Base-by-base conservation (phyloP, 2,797 vertebrate species). In the Parauchenoglanis punctatus region DNA sequence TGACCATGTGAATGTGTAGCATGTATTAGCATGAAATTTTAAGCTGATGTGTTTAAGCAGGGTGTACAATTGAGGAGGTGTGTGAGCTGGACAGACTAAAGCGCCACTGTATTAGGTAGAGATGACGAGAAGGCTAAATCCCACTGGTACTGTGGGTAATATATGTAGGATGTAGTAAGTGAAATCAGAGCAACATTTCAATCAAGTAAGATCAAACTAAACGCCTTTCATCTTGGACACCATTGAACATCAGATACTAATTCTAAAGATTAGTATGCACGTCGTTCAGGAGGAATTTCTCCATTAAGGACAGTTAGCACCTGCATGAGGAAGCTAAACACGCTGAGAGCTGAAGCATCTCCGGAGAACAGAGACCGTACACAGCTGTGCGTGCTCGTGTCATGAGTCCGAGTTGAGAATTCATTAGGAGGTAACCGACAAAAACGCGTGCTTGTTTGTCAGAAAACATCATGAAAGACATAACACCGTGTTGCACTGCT, bases 381-480 rank as follows among this genome's bases (percentile, higher is more conserved):
- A 91, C 88, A 80, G 86, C 88, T 80, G 67, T 87, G 89, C 83
- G 83, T 89, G 87, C 82, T 85, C 11, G 54, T 89, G 88, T 91
- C 92, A 83, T 91, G 93, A 90, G 88, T 86, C 85, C 86, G 40
- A 91, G 89, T 91, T 90, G 90, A 92, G 89, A 89, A 81, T 92
- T 94, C 85, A 94, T 95, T 94, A 93, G 92, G 92, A 92, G 87
- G 85, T 83, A 93, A 85, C 90, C 93, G 92, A 92, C 89, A 93
- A 85, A 86, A 88, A 88, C 54, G 88, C 87, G 73, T 70, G 83
- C 70, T 56, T 23, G 20, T 87, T 59, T 65, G 70, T 85, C 73
- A 80, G 28, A n/a, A 86, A 83, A 58, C 68, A 49, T 28, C 54
- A 70, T 28, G 67, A 77, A 87, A 31, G 73, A 81, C 78, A 81